phyloP scores from a whole-genome alignment of 2,113 vertebrate genomes.

The Trachemys scripta region DNA sequence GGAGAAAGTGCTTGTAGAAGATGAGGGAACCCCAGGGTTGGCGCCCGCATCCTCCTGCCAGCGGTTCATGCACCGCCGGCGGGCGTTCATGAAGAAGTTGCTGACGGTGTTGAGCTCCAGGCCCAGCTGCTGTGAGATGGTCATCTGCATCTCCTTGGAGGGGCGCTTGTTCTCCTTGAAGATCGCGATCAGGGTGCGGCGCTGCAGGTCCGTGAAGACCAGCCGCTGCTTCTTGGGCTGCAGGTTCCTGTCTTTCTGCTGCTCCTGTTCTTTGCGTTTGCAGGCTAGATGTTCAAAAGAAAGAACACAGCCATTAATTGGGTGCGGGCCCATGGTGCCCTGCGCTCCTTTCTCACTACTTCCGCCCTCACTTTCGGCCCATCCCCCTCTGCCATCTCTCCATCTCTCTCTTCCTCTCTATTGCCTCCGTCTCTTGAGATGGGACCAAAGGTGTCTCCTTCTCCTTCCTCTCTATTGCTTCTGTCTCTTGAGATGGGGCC shows the following conservation, averaged over 20 bases:
- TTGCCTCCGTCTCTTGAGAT: not conserved
- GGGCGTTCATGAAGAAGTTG: constrained; percentile 99
- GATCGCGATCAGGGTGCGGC: constrained; percentile 97
- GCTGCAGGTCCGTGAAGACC: constrained; percentile 99
- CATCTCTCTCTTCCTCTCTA: not conserved
- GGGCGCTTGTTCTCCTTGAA: constrained; percentile 99
- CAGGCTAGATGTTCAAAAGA: constrained; percentile 84
- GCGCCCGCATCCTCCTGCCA: constrained; percentile 93
- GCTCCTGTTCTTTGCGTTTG: constrained; percentile 98
- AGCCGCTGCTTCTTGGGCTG: constrained; percentile 97
- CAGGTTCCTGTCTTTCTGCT: constrained; percentile 94
- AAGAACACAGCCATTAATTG: constrained; percentile 46
- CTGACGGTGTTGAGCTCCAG: constrained; percentile 98
- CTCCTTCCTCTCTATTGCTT: not conserved
- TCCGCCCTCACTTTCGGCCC: not conserved
- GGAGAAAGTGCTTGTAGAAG: constrained; percentile 93
- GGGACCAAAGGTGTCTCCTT: not conserved
- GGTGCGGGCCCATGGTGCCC: not conserved
- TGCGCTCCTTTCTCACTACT: not conserved
- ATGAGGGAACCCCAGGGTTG: constrained; percentile 88
- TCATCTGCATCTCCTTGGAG: constrained; percentile 98
- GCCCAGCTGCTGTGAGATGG: constrained; percentile 98
- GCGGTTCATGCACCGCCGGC: constrained; percentile 96
- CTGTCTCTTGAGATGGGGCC: not conserved
- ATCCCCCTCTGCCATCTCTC: not conserved